Base-by-base conservation (phyloP, 1,140 invertebrate species). In the Drosophila malerkotliana region DNA sequence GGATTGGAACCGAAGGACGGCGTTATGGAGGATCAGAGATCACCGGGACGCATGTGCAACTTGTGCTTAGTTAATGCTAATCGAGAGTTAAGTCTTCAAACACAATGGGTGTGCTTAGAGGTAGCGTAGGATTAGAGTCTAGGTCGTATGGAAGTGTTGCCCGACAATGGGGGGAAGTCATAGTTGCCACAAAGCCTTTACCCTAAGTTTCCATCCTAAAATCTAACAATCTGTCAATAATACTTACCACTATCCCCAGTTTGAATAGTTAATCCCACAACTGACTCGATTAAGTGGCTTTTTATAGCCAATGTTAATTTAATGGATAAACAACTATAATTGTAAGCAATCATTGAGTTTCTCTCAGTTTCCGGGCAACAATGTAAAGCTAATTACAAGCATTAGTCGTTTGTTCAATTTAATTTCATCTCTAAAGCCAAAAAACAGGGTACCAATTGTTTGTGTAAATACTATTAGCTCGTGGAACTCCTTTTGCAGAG, bases 61-160 rank as follows among this genome's bases (percentile, higher is more conserved):
- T 63, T 74, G 66, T 85, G 77, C 75, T 85, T 85, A 82, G 75
- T 68, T 49, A 47, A 73, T 69, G 67, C 79, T 79, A 77, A 88
- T 69, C 75, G 83, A 88, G 83, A 88, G 68, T 71, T 77, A 88
- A 88, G 83, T 88, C 83, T 88, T 88, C 49, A 66, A 71, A 88
- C 83, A 79, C 79, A 72, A 54, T 81, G 77, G 68, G 82, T 87
- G 82, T 85, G 69, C 78, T 63, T 87, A 85, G 82, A 64, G 14
- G 61, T 85, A 84, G 58, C 30, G 44, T 79, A 75, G 54, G 30
- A 54, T 52, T 74, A 66, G 47, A 64, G 14, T 8, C 44, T 73
- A 55, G 49, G n/a, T 21, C 24, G 66, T 57, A 57, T 4, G 30
- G 26, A 26, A 9, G 18, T 9, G 26, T 54, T 54, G 49, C 57